A percentile compares a stretch with the other conserved stretches of the same genome.
These are phyloP conservation scores for Koerneria pararmatus DNA, from an alignment of 2,888 invertebrate species.

Conservation along the genomic window DNA sequence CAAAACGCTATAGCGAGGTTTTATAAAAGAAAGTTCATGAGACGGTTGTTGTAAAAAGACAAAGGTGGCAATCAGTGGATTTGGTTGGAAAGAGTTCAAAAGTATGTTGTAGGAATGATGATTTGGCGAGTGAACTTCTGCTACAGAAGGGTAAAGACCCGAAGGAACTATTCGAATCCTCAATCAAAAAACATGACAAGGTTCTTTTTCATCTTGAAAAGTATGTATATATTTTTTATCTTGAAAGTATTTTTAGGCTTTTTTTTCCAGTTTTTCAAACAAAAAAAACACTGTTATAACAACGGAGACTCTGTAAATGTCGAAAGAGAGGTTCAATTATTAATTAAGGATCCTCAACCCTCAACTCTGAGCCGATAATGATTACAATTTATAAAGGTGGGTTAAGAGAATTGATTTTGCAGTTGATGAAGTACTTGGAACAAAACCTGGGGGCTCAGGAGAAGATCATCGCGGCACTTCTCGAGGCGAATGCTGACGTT, in stretches of 20 bases:
- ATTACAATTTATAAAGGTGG: not conserved
- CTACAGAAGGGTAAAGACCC: constrained; percentile 66
- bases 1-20: too few relatives aligned
- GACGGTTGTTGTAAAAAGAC: not conserved
- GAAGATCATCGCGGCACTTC: constrained; percentile 82
- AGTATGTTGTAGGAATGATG: constrained; percentile 68
- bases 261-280: too few relatives aligned
- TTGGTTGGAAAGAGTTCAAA: not conserved
- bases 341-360: too few relatives aligned
- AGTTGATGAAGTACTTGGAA: constrained; percentile 70
- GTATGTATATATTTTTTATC: too few relatives aligned
- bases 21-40: too few relatives aligned
- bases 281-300: too few relatives aligned
- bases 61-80: not conserved
- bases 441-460: constrained; percentile 88
- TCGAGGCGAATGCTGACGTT: constrained; percentile 73
- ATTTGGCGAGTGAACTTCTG: constrained; percentile 81
- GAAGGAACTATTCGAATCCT: constrained; percentile 68
- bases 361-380: too few relatives aligned
- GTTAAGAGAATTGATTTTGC: not conserved
- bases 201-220: not conserved
- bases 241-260: too few relatives aligned
- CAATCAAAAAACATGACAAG: constrained; percentile 81
- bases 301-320: too few relatives aligned
- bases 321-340: too few relatives aligned